Conservation (phyloP, 2,888 invertebrate genomes). For the Auanema sp. region DNA sequence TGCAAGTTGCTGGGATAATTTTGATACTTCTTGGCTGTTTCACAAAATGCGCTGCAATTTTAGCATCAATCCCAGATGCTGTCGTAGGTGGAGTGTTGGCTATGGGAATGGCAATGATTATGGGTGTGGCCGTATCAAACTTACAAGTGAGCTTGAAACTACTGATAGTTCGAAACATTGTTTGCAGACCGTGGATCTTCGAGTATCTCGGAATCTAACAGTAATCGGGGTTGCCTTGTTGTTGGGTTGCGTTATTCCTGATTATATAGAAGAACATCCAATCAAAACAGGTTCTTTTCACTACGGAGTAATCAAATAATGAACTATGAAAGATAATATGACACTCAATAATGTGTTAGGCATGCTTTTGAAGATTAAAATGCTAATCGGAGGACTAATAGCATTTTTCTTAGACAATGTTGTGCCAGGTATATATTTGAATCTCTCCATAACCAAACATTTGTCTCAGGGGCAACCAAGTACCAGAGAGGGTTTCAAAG, state of each 20-base stretch:
- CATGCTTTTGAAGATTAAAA: slow-evolving; percentile 45
- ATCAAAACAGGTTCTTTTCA: slow-evolving; percentile 20
- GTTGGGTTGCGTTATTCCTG: slow-evolving; percentile 41
- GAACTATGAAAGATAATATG: slow-evolving; percentile 18
- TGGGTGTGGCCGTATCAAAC: slow-evolving; percentile 47
- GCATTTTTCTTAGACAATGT: slow-evolving; percentile 66
- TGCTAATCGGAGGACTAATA: slow-evolving; percentile 65
- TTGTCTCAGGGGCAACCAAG: slow-evolving; percentile 39
- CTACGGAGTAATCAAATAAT: neutral
- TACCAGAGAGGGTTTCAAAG: slow-evolving; percentile 43
- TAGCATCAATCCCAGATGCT: slow-evolving; percentile 54
- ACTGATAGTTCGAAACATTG: neutral
- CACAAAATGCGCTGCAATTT: slow-evolving; percentile 49
- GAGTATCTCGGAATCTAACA: slow-evolving; percentile 41
- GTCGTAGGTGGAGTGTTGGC: slow-evolving; percentile 52
- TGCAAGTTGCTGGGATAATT: slow-evolving; percentile 52
- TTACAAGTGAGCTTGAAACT: slow-evolving; percentile 30
- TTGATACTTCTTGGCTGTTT: slow-evolving; percentile 49
- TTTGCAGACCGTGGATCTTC: slow-evolving; percentile 35
- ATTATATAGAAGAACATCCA: slow-evolving; percentile 39
- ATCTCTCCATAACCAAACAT: neutral
- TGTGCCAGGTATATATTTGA: slow-evolving; percentile 22
- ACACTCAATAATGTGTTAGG: slow-evolving; percentile 42
- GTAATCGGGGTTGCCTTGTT: slow-evolving; percentile 51
- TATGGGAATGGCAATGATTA: slow-evolving; percentile 54